These are phyloP conservation scores for Porites evermanni DNA, from an alignment of 92 coral and sea anemone genomes.

Conservation along the genomic window DNA sequence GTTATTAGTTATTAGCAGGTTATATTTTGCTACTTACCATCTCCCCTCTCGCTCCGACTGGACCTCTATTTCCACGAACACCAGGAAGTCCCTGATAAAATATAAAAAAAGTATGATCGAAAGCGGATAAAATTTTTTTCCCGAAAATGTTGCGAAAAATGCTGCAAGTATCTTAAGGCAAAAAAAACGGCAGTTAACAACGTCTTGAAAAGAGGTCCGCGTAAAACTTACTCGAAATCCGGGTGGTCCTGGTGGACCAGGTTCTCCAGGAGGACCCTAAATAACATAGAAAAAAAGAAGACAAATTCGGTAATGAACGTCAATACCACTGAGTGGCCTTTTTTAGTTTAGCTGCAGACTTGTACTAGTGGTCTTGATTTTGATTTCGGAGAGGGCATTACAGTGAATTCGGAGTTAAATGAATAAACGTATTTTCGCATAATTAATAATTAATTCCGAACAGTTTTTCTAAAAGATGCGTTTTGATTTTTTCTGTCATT, in stretches of 20 bases:
- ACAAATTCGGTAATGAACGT: no score
- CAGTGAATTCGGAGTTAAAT: no score
- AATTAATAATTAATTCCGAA: no score
- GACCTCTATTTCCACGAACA: slow-evolving; percentile 27
- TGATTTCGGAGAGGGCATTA: no score
- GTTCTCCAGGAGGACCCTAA: slow-evolving; percentile 47
- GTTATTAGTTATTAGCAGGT: neutral
- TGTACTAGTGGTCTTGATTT: no score
- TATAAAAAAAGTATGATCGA: neutral
- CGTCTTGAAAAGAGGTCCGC: neutral
- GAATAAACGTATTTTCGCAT: no score
- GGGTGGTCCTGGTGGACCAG: slow-evolving; percentile 35
- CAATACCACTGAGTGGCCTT: neutral
- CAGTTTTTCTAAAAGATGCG: no score
- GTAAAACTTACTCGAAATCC: slow-evolving; percentile 31
- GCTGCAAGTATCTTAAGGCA: no score
- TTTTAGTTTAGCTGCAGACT: no score
- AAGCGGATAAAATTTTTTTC: no score
- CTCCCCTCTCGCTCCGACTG: slow-evolving; percentile 10
- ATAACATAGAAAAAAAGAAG: neutral
- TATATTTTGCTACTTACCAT: neutral
- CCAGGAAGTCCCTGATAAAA: slow-evolving; percentile 24
- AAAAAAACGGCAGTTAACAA: neutral
- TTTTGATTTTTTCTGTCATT: no score
- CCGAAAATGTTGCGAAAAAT: neutral